These are phyloP conservation scores for Drosophila paramelanica DNA, from an alignment of 2,888 invertebrate genomes.

Conservation along the genomic window DNA sequence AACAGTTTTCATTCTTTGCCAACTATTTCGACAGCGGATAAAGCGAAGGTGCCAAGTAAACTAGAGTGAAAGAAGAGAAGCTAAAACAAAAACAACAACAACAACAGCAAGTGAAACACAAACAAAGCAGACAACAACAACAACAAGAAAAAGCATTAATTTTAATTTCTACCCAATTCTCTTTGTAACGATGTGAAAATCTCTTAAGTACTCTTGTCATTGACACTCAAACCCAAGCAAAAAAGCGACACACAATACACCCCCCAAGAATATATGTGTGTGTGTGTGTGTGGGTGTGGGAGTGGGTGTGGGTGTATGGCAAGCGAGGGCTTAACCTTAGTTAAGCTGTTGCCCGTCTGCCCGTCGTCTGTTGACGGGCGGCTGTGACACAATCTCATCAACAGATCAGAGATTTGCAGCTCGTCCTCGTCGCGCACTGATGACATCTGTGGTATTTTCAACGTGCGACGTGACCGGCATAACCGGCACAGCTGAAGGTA, in stretches of 20 bases:
- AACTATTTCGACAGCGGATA: slow-evolving; percentile 39
- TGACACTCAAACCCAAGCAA: slow-evolving; percentile 73
- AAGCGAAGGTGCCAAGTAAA: slow-evolving; percentile 1
- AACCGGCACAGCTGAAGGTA: slow-evolving; percentile 43
- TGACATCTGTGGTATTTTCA: slow-evolving; percentile 82
- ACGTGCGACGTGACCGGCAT: slow-evolving; percentile 82
- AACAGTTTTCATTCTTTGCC: not conserved
- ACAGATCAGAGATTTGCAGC: slow-evolving; percentile 80
- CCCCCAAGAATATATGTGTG: slow-evolving; percentile 14
- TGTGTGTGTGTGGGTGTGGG: slow-evolving; percentile 20
- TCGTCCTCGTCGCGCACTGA: slow-evolving; percentile 77
- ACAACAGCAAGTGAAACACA: slow-evolving; percentile 19
- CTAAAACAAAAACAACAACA: slow-evolving; percentile 17
- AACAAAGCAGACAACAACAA: slow-evolving; percentile 24
- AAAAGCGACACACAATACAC: slow-evolving; percentile 30
- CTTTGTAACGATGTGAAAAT: slow-evolving; percentile 83
- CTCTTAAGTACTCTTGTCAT: slow-evolving; percentile 83
- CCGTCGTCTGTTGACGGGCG: slow-evolving; percentile 61
- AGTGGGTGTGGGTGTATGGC: slow-evolving; percentile 9
- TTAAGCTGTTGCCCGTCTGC: slow-evolving; percentile 70
- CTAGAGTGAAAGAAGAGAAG: slow-evolving; percentile 6
- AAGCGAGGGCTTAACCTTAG: slow-evolving; percentile 77
- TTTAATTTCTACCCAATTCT: slow-evolving; percentile 81
- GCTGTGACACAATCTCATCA: slow-evolving; percentile 81
- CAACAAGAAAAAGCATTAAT: slow-evolving; percentile 72